Evolutionary conservation across 2,797 vertebrate species (phyloP).

Genomic region (Pseudomugil tenellus): DNA sequence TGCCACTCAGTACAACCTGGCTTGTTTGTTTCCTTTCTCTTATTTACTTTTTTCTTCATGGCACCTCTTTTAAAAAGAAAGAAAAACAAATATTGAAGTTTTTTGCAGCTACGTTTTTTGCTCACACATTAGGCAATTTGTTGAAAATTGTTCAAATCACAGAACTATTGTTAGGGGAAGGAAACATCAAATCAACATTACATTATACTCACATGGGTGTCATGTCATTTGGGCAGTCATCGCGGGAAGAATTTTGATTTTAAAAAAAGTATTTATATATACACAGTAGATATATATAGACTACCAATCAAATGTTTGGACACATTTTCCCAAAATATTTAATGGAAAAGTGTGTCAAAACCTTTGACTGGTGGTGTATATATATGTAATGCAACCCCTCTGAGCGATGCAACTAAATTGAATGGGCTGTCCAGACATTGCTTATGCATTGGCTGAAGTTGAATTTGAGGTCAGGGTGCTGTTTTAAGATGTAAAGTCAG

Average conservation of each 20-base stretch:
- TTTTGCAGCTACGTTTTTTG: slow-evolving; percentile 39
- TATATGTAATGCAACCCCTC: slow-evolving; percentile 67
- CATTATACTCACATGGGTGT: slow-evolving; percentile 73
- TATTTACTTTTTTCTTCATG: slow-evolving; percentile 77
- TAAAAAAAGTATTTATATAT: slow-evolving; percentile 14
- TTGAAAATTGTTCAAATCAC: slow-evolving; percentile 55
- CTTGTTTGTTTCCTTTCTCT: slow-evolving; percentile 88
- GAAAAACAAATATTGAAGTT: slow-evolving; percentile 50
- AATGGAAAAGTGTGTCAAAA: too few species aligned
- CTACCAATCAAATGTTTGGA: too few species aligned
- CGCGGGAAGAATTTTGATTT: slow-evolving; percentile 60
- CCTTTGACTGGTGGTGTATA: too few species aligned
- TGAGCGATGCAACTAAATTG: slow-evolving; percentile 66
- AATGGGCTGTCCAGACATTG: slow-evolving; percentile 62
- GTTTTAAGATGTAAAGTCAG: slow-evolving; percentile 56
- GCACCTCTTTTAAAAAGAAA: slow-evolving; percentile 84
- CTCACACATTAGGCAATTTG: slow-evolving; percentile 66
- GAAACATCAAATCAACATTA: slow-evolving; percentile 77
- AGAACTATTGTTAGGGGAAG: slow-evolving; percentile 71
- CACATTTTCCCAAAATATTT: too few species aligned
- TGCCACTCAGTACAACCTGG: slow-evolving; percentile 89
- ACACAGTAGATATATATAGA: too few species aligned
- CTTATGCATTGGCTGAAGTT: slow-evolving; percentile 74
- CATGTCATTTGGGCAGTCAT: slow-evolving; percentile 73
- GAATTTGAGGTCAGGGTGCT: slow-evolving; percentile 55